Conservation (phyloP, 1,140 invertebrate genomes). For the Drosophila malerkotliana region DNA sequence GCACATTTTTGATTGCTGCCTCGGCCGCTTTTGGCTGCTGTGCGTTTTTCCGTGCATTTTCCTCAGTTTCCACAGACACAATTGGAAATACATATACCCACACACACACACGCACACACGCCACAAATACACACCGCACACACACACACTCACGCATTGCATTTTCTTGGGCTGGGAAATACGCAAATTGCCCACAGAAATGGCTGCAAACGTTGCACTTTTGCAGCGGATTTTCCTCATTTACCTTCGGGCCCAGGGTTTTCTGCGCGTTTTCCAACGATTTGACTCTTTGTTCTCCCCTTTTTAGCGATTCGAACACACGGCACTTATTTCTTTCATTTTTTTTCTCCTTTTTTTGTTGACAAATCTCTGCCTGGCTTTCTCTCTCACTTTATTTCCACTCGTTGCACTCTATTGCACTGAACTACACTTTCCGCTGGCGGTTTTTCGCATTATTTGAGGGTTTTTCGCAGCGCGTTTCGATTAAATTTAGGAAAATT, state of each 20-base stretch:
- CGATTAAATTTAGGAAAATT: conserved; percentile 23
- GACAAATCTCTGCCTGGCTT: conserved; percentile 25
- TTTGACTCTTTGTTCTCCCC: conserved; percentile 45
- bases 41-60: conserved; percentile 48
- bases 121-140: conserved; percentile 43
- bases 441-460: conserved; percentile 10
- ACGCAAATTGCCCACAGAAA: conserved; percentile 42
- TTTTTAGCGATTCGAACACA: conserved; percentile 49
- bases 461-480: conserved; percentile 25
- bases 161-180: conserved; percentile 45
- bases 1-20: conserved; percentile 46
- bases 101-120: conserved; percentile 22
- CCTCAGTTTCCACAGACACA: conserved; percentile 61
- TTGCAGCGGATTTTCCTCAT: conserved; percentile 2
- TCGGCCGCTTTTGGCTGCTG: conserved; percentile 9
- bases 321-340: conserved; percentile 45
- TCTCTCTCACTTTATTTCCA: conserved; percentile 14
- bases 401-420: conserved; percentile 12
- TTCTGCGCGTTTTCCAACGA: conserved; percentile 31
- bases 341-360: conserved; percentile 13
- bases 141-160: conserved; percentile 36
- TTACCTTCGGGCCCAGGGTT: conserved; percentile 19
- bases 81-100: conserved; percentile 64
- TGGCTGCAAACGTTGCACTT: conserved; percentile 21
- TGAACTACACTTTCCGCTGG: background rate